phyloP scores from a whole-genome alignment of 2,113 vertebrate genomes.

The Cebus imitator region DNA sequence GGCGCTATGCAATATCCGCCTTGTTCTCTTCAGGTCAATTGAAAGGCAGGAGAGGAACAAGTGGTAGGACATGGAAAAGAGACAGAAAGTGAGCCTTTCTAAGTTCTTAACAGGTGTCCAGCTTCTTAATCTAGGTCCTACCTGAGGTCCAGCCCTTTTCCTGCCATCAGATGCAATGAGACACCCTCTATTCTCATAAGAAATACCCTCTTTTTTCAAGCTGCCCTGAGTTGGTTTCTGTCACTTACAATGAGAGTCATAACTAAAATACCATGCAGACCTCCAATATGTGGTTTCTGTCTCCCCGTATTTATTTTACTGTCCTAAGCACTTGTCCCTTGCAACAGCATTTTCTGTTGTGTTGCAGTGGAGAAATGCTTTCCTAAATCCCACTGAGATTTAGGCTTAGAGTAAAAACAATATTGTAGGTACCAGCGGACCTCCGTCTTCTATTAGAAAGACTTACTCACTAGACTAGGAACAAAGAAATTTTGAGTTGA shows the following conservation, averaged over 20 bases:
- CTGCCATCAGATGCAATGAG: no score
- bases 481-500: conserved; percentile 8
- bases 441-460: background rate
- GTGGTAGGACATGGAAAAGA: background rate
- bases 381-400: background rate
- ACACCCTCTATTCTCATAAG: background rate
- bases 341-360: background rate
- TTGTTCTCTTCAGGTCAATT: background rate
- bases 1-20: fast-evolving
- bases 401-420: background rate
- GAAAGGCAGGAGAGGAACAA: background rate
- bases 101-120: background rate
- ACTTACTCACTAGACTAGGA: background rate
- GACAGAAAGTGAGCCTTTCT: background rate
- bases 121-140: background rate
- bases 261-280: background rate
- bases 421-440: background rate
- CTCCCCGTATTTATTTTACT: background rate
- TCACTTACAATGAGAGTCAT: background rate
- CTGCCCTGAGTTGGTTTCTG: background rate
- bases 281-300: background rate
- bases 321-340: background rate
- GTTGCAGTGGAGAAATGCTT: background rate
- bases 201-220: background rate
- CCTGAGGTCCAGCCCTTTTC: background rate